Evolutionary conservation across 2,888 invertebrate species (phyloP).

Genomic region (Hypomecis atomaria): DNA sequence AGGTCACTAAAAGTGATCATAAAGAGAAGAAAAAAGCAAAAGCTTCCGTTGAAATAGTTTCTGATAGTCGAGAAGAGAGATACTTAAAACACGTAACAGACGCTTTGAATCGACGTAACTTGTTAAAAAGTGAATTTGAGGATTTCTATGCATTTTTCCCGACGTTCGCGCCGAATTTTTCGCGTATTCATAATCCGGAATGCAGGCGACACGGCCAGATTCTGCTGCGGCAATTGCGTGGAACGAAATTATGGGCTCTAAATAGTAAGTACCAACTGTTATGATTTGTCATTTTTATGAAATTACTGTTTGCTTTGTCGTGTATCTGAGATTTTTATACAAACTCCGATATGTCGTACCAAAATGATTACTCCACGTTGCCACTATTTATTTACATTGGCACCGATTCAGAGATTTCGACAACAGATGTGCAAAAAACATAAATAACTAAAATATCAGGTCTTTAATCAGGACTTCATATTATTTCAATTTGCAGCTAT

Average conservation of each 20-base stretch:
- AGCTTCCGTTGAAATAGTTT: conserved; percentile 48
- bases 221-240: conserved; percentile 87
- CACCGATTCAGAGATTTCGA: conserved; percentile 62
- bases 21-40: conserved; percentile 50
- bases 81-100: conserved; percentile 69
- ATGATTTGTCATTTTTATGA: conserved; percentile 27
- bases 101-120: conserved; percentile 71
- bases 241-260: conserved; percentile 88
- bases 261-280: conserved; percentile 85
- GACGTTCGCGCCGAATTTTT: conserved; percentile 88
- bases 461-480: conserved; percentile 16
- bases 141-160: conserved; percentile 87
- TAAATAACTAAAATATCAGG: conserved; percentile 42
- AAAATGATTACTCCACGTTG: conserved; percentile 47
- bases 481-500: background rate
- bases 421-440: conserved; percentile 61
- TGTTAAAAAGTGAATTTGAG: conserved; percentile 84
- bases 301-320: conserved; percentile 6
- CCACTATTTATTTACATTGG: conserved; percentile 61
- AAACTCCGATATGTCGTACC: conserved; percentile 12
- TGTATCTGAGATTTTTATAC: conserved; percentile 2
- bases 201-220: conserved; percentile 89
- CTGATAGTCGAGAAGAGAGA: conserved; percentile 55
- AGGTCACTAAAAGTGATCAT: conserved; percentile 34
- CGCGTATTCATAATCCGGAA: conserved; percentile 85